These are phyloP conservation scores for Sebastiscus albofasciatus DNA, from an alignment of 2,797 vertebrate genomes.

Conservation along the genomic window DNA sequence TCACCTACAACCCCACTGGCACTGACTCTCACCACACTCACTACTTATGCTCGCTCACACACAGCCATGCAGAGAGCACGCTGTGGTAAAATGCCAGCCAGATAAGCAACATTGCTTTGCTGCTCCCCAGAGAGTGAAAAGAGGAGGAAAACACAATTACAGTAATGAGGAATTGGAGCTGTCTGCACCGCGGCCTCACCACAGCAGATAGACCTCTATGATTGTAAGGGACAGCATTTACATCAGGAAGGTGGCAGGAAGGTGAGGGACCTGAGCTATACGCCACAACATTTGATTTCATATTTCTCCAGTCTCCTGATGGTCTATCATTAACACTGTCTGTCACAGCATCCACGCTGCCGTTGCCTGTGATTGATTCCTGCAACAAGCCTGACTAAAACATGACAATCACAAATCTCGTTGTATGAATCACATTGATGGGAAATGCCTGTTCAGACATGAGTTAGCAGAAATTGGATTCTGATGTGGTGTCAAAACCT, in stretches of 20 bases:
- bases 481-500: background rate
- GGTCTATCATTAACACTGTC: background rate
- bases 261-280: background rate
- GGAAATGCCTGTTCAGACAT: background rate
- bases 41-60: background rate
- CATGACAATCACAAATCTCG: constrained; percentile 1
- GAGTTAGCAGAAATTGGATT: background rate
- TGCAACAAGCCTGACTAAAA: background rate
- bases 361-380: background rate
- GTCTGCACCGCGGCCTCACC: constrained; percentile 21
- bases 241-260: background rate
- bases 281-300: background rate
- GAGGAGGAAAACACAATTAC: constrained; percentile 47
- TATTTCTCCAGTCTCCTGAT: background rate
- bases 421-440: background rate
- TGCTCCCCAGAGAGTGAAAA: constrained; percentile 36
- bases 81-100: constrained; percentile 60
- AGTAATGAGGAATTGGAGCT: constrained; percentile 41
- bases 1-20: background rate
- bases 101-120: constrained; percentile 46
- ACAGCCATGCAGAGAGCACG: constrained; percentile 7
- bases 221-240: constrained; percentile 15
- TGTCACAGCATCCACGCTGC: background rate
- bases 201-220: background rate
- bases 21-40: background rate